phyloP scores from a whole-genome alignment of 2,888 invertebrate genomes.

The Adineta ricciae region DNA sequence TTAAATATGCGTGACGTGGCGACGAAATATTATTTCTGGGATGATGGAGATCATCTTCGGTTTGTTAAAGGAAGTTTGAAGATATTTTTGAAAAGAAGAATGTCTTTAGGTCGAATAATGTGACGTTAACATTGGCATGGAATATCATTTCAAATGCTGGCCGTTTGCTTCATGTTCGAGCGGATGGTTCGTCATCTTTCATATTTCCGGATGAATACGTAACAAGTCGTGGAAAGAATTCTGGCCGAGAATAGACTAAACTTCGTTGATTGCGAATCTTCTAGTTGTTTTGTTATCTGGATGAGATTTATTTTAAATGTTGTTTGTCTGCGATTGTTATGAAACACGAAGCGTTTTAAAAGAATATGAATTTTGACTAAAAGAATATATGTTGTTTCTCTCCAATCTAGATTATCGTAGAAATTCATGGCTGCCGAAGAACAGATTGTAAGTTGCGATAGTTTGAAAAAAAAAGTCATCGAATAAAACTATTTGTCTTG shows the following conservation, averaged over 20 bases:
- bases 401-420: neutral
- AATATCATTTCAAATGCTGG: slow-evolving; percentile 98
- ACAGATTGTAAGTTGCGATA: neutral
- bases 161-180: slow-evolving; percentile 73
- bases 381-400: neutral
- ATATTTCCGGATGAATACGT: slow-evolving; percentile 25
- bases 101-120: slow-evolving; percentile 70
- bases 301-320: neutral
- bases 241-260: neutral
- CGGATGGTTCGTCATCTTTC: slow-evolving; percentile 57
- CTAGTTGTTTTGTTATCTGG: neutral
- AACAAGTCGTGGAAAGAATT: neutral
- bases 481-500: no score
- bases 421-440: neutral
- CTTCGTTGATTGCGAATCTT: neutral
- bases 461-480: neutral
- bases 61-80: slow-evolving; percentile 50
- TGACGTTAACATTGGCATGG: slow-evolving; percentile 83
- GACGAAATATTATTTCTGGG: slow-evolving; percentile 98
- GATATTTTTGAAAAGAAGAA: neutral
- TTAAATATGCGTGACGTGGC: slow-evolving; percentile 85
- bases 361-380: neutral
- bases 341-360: neutral
- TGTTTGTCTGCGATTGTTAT: neutral
- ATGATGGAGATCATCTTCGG: slow-evolving; percentile 91